Percentiles rank a stretch among this genome's conserved stretches.
Conservation (phyloP, 2,888 invertebrate genomes). For the Drosophila borealis region DNA sequence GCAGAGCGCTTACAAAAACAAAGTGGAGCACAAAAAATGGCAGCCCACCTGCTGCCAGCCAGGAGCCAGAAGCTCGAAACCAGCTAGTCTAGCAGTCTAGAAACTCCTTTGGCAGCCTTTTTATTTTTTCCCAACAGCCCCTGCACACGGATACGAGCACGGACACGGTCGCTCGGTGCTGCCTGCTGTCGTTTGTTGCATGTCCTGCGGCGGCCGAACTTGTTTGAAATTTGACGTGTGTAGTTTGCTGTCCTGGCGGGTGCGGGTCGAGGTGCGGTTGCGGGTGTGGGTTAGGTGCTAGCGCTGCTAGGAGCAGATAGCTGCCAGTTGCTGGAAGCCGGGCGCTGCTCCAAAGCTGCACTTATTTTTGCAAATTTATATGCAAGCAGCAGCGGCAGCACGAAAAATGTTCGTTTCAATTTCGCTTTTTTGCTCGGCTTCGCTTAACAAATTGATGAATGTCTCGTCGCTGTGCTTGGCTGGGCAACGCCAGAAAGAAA, state of each 20-base stretch:
- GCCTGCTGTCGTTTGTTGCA: conserved; percentile 63
- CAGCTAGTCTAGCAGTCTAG: conserved; percentile 27
- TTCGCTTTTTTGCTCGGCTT: conserved; percentile 56
- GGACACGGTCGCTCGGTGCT: conserved; percentile 23
- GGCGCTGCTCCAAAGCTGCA: conserved; percentile 46
- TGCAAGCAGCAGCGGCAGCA: conserved; percentile 60
- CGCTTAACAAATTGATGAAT: conserved; percentile 76
- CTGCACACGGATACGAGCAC: conserved; percentile 14
- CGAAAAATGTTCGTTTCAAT: conserved; percentile 77
- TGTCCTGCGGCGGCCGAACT: conserved; percentile 75
- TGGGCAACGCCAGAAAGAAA: background rate
- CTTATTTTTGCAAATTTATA: conserved; percentile 74
- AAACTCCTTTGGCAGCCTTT: conserved; percentile 49
- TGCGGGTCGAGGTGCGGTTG: background rate
- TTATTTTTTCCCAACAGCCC: conserved; percentile 16
- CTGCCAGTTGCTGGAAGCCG: conserved; percentile 15
- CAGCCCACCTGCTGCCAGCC: conserved; percentile 44
- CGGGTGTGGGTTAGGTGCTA: background rate
- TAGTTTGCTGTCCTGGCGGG: conserved; percentile 60
- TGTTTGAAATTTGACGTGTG: conserved; percentile 78
- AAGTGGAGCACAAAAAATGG: conserved; percentile 25
- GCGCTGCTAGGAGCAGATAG: background rate
- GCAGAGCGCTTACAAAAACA: conserved; percentile 52
- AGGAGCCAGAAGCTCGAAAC: conserved; percentile 11
- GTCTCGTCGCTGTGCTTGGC: conserved; percentile 45